These are phyloP conservation scores for Caretta caretta DNA, from an alignment of 2,113 vertebrate genomes.

Conservation along the genomic window DNA sequence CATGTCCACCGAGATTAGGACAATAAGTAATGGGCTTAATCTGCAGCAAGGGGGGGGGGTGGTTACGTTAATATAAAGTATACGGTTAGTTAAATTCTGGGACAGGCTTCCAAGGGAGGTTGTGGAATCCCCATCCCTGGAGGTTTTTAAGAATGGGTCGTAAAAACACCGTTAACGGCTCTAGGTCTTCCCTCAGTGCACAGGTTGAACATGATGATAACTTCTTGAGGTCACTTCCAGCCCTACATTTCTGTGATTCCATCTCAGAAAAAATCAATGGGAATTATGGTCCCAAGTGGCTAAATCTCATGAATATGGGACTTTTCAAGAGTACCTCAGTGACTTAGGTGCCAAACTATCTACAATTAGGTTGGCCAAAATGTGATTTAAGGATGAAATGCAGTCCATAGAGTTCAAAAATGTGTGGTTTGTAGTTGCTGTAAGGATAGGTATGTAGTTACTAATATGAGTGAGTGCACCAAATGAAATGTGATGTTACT, in stretches of 20 bases:
- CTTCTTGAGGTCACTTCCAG: neutral
- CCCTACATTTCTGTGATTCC: neutral
- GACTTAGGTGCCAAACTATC: neutral
- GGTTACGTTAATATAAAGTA: neutral
- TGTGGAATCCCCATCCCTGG: neutral
- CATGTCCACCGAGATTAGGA: neutral
- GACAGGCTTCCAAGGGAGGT: neutral
- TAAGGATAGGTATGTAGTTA: neutral
- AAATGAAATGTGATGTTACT: neutral
- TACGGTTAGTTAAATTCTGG: neutral
- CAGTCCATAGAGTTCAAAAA: neutral
- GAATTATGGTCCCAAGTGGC: accelerated
- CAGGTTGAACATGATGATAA: neutral
- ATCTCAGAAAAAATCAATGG: neutral
- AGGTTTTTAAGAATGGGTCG: neutral
- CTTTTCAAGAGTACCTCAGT: too few species aligned
- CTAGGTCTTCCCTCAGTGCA: neutral
- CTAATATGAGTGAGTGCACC: neutral
- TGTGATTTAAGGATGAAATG: neutral
- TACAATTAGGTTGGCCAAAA: neutral
- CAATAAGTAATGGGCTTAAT: neutral
- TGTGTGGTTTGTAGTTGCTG: neutral
- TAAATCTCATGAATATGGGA: neutral
- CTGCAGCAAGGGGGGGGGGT: too few species aligned
- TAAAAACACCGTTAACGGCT: neutral